These are phyloP conservation scores for Austrofundulus limnaeus DNA, from an alignment of 2,113 vertebrate species.

Conservation along the genomic window DNA sequence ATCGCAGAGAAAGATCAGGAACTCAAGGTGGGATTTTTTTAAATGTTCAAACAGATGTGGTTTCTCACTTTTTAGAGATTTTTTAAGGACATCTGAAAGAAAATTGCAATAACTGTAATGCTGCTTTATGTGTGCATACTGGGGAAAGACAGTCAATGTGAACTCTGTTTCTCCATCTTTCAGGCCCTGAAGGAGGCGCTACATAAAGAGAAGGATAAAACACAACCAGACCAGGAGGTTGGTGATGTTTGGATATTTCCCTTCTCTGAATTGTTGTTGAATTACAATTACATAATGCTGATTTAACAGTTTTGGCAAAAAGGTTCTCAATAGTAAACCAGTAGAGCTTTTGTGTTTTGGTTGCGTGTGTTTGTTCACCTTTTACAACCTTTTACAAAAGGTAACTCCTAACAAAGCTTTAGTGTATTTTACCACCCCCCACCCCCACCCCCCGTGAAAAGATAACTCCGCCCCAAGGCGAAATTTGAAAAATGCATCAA, in stretches of 20 bases:
- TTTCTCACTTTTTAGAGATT: background rate
- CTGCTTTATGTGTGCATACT: background rate
- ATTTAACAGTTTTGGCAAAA: too few relatives aligned
- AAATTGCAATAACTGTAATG: too few relatives aligned
- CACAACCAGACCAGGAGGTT: constrained; percentile 83
- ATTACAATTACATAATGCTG: too few relatives aligned
- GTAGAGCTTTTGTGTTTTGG: too few relatives aligned
- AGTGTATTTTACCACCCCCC: too few relatives aligned
- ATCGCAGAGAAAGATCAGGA: constrained; percentile 79
- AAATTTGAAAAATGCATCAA: too few relatives aligned
- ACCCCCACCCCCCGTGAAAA: too few relatives aligned
- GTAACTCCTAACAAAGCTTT: background rate
- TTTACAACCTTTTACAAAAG: background rate
- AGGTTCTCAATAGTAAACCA: too few relatives aligned
- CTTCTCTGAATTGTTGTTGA: too few relatives aligned
- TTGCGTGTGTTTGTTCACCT: background rate
- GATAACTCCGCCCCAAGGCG: too few relatives aligned
- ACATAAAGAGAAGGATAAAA: constrained; percentile 69
- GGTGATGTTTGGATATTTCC: constrained; percentile 27
- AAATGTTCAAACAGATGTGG: background rate
- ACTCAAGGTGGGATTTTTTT: constrained; percentile 77
- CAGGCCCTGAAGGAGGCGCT: constrained; percentile 73
- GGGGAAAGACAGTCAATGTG: background rate
- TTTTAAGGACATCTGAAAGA: background rate
- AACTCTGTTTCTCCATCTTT: constrained; percentile 25